Conservation (phyloP, 2,113 vertebrate genomes). For the Mandrillus leucophaeus region DNA sequence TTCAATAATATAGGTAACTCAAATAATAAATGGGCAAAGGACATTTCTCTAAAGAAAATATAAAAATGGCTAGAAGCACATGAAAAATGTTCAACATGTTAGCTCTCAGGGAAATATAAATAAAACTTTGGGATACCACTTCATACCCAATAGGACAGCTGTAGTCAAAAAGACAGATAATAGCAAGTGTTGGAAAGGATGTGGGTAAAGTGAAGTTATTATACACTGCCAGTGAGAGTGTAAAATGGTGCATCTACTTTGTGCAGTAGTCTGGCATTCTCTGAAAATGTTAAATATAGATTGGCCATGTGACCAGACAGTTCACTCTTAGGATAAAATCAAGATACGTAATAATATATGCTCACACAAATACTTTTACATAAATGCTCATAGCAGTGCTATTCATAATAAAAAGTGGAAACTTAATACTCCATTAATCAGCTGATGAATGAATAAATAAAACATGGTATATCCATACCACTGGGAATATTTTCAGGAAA, state of each 20-base stretch:
- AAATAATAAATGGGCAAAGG: not conserved
- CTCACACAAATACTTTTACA: not conserved
- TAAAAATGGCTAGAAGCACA: not conserved
- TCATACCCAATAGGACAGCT: not conserved
- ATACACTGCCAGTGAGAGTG: not conserved
- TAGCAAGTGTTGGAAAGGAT: not conserved
- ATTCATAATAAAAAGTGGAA: not conserved
- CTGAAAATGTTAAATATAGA: not conserved
- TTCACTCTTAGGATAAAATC: not conserved
- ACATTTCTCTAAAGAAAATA: not conserved
- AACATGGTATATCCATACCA: not conserved
- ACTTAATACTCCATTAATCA: not conserved
- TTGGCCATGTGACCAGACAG: not conserved
- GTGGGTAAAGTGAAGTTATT: not conserved
- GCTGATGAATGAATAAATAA: not conserved
- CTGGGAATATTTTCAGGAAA: not conserved
- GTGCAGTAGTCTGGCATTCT: not conserved
- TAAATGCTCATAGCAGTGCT: not conserved
- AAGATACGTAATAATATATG: not conserved
- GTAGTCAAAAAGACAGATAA: not conserved
- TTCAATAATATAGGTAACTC: not conserved
- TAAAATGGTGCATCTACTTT: not conserved
- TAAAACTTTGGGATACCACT: not conserved
- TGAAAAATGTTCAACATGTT: not conserved
- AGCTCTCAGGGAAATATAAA: not conserved